Percentiles rank a stretch among this genome's conserved stretches.
phyloP scores from a whole-genome alignment of 2,113 vertebrate species.

The Cyanocitta stelleri region DNA sequence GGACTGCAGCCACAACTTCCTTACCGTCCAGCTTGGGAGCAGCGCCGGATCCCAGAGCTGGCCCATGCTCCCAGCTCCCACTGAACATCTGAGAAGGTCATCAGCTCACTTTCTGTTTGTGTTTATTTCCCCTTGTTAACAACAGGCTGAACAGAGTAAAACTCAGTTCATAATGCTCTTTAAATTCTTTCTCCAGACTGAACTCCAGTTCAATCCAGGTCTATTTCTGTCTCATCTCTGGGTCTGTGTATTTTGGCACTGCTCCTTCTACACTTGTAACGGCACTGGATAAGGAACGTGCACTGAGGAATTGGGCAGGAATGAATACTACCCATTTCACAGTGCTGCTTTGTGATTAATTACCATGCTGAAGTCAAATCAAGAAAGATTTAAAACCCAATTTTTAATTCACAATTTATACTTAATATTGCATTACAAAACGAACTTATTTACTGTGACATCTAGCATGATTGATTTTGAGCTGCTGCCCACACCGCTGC shows the following conservation, averaged over 20 bases:
- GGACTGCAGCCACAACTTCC: background rate
- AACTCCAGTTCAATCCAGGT: constrained; percentile 5
- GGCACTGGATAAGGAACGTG: background rate
- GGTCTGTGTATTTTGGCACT: constrained; percentile 18
- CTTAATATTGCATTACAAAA: background rate
- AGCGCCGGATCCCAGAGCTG: background rate
- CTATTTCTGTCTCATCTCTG: constrained; percentile 43
- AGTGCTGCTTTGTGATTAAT: background rate
- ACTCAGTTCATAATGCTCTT: background rate
- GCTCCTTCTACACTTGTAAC: background rate
- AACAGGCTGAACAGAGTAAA: background rate
- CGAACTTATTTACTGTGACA: background rate
- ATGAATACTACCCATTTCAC: background rate
- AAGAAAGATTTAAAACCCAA: background rate
- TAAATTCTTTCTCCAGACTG: constrained; percentile 28
- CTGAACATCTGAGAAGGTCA: background rate
- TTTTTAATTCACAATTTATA: background rate
- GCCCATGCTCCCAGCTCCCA: fast-evolving
- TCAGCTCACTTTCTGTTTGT: background rate
- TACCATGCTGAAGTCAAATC: background rate
- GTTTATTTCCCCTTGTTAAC: constrained; percentile 47
- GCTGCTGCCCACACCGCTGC: fast-evolving
- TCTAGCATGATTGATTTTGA: background rate
- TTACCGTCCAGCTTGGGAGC: background rate
- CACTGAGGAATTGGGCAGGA: background rate